Conservation (phyloP, 2,113 vertebrate species). For the Martes martes region DNA sequence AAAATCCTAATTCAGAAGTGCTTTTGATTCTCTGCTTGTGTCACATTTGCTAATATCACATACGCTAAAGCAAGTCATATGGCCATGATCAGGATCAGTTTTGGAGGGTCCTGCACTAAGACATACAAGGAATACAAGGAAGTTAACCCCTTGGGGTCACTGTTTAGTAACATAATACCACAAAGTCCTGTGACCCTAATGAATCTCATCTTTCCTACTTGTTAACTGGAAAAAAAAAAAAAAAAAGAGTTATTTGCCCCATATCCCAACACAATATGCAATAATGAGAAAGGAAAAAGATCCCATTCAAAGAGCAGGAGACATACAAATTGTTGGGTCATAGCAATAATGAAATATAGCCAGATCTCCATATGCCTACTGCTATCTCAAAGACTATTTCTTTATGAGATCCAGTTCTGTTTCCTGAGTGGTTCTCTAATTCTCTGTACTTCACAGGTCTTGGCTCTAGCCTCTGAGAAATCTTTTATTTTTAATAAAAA, state of each 20-base stretch:
- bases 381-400: background rate
- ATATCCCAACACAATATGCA: background rate
- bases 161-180: background rate
- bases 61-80: background rate
- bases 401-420: background rate
- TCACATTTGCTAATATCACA: background rate
- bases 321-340: background rate
- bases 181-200: background rate
- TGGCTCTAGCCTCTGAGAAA: background rate
- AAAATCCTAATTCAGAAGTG: background rate
- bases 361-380: background rate
- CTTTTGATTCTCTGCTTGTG: background rate
- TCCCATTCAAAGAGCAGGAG: background rate
- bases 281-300: background rate
- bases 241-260: background rate
- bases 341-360: background rate
- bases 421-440: background rate
- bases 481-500: background rate
- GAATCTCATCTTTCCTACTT: background rate
- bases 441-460: background rate
- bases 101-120: background rate
- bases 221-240: background rate
- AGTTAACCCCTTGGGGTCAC: background rate
- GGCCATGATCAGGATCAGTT: background rate
- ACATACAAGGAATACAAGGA: background rate